Conservation (phyloP, 2,797 vertebrate genomes). For the Adrianichthys oophorus region DNA sequence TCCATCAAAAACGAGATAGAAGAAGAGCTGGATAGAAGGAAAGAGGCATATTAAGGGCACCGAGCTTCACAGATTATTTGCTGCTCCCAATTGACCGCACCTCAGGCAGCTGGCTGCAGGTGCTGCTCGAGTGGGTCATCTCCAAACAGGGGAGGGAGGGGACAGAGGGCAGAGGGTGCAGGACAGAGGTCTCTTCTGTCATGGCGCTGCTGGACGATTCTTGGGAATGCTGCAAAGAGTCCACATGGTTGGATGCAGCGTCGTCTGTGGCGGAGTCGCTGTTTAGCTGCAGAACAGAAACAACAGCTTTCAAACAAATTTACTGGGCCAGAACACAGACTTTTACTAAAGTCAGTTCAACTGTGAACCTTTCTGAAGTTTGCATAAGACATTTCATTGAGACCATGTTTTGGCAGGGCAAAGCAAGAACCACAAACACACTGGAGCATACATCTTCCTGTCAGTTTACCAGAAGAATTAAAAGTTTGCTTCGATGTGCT, state of each 20-base stretch:
- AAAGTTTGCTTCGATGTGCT: too few species aligned
- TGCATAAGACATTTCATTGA: background rate
- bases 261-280: slow-evolving; percentile 89
- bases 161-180: slow-evolving; percentile 47
- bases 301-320: background rate
- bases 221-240: slow-evolving; percentile 88
- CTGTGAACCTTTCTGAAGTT: too few species aligned
- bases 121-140: slow-evolving; percentile 89
- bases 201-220: slow-evolving; percentile 88
- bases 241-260: slow-evolving; percentile 84
- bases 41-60: slow-evolving; percentile 47
- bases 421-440: too few species aligned
- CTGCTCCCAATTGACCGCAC: slow-evolving; percentile 87
- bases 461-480: too few species aligned
- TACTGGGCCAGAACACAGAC: too few species aligned
- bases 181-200: slow-evolving; percentile 84
- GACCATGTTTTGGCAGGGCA: too few species aligned
- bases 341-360: too few species aligned
- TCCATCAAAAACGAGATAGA: slow-evolving; percentile 31
- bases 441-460: too few species aligned
- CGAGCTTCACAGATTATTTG: slow-evolving; percentile 87
- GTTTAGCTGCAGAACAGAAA: slow-evolving; percentile 81
- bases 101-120: slow-evolving; percentile 99
- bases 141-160: slow-evolving; percentile 81
- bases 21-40: slow-evolving; percentile 11